Base-by-base conservation (phyloP, 1,140 invertebrate genomes). In the Drosophila yakuba region DNA sequence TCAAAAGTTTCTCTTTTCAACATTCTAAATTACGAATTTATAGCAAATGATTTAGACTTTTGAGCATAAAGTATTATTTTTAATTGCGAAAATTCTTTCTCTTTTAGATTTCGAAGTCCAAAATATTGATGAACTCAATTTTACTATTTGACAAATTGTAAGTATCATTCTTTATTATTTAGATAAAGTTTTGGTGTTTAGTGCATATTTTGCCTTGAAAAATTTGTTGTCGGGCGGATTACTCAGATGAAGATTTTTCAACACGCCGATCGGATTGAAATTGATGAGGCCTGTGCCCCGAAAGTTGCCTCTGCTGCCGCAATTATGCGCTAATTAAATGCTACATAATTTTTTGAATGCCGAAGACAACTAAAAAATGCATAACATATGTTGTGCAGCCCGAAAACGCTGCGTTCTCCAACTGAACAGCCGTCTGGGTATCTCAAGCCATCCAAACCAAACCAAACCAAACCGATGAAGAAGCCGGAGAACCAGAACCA, bases 301-400 rank as follows among this genome's bases (percentile, higher is more conserved):
- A 8, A 44, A 28, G 48, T 45, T 48, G 66, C 43, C 54, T 50
- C 51, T 54, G 56, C 47, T 41, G 80, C 76, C 67, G 77, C 77
- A 89, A 89, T 89, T 89, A 89, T 84, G 84, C 84, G 84, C 84
- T 89, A 89, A 89, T 89, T 89, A 89, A 89, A 89, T 89, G 84
- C 84, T 69, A 89, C 84, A 89, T 89, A 84, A 89, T 89, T 89
- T 89, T 84, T 78, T 62, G 84, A 89, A 84, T 89, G 77, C 84
- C 80, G 74, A 84, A 80, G 84, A 88, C 82, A 88, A 81, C 72
- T 84, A 89, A 88, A 89, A 88, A 88, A 88, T 88, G 80, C 84
- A 88, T 89, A 88, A 88, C 84, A 88, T 89, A 89, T 88, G 84
- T 89, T 83, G 80, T 57, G 76, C 84, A 88, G 63, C 48, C 72